Conservation (phyloP, 2,888 invertebrate genomes). For the Prenolepis imparis region DNA sequence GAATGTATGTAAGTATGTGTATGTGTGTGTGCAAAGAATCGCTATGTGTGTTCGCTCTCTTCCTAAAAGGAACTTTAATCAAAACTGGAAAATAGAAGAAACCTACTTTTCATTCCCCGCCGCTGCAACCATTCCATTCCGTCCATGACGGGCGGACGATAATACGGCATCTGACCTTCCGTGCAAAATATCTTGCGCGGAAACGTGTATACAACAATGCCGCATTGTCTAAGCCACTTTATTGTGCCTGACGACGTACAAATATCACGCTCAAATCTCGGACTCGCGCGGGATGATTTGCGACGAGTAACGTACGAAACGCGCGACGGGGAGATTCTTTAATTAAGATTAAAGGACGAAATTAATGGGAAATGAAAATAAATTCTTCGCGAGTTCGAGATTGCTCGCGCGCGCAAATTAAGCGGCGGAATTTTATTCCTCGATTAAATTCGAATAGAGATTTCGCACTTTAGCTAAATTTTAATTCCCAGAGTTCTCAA, state of each 20-base stretch:
- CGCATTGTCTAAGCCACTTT: constrained; percentile 72
- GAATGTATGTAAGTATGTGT: not conserved
- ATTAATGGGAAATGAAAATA: not conserved
- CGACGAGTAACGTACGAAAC: constrained; percentile 11
- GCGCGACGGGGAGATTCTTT: not conserved
- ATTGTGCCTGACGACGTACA: constrained; percentile 65
- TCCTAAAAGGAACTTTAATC: constrained; percentile 76
- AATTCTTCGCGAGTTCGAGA: not conserved
- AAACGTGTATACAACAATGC: constrained; percentile 56
- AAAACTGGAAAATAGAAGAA: constrained; percentile 71
- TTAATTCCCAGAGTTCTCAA: constrained; percentile 5
- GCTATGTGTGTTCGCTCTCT: constrained; percentile 33
- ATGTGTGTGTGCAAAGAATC: constrained; percentile 58
- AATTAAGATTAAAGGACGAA: constrained; percentile 22
- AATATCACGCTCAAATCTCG: constrained; percentile 49
- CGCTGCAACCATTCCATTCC: constrained; percentile 28
- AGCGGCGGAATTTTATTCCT: not conserved
- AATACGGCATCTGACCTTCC: constrained; percentile 55
- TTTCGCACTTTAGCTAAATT: not conserved
- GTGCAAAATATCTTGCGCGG: constrained; percentile 48
- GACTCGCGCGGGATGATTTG: constrained; percentile 22
- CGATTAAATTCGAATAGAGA: not conserved
- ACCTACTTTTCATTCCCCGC: constrained; percentile 75
- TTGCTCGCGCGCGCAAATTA: not conserved
- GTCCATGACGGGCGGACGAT: constrained; percentile 45